Percentiles rank a stretch among this genome's conserved stretches.
phyloP scores from a whole-genome alignment of 2,797 vertebrate genomes.

The Mus spretus region DNA sequence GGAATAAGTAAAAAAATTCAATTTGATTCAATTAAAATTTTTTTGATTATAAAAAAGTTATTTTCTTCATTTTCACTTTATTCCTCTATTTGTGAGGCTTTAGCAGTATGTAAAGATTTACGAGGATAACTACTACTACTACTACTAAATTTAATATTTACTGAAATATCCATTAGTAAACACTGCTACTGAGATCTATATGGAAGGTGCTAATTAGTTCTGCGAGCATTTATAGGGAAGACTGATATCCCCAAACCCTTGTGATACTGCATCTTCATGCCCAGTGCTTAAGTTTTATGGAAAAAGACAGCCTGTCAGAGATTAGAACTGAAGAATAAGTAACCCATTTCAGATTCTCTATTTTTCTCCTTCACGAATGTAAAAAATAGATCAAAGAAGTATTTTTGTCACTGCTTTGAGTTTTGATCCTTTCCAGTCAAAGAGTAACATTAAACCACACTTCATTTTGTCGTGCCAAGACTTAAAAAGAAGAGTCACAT shows the following conservation, averaged over 20 bases:
- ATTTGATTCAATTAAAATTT: background rate
- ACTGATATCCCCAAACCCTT: background rate
- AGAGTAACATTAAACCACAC: constrained; percentile 76
- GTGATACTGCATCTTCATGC: constrained; percentile 42
- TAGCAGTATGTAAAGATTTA: background rate
- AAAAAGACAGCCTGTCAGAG: constrained; percentile 76
- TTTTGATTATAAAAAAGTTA: background rate
- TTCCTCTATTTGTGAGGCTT: background rate
- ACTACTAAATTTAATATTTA: constrained; percentile 21
- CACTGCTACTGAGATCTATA: constrained; percentile 52
- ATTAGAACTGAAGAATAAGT: constrained; percentile 73
- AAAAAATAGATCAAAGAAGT: constrained; percentile 79
- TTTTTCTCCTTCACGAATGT: constrained; percentile 78
- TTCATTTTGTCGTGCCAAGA: constrained; percentile 66
- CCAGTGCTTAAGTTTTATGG: constrained; percentile 72
- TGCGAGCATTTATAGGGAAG: constrained; percentile 50
- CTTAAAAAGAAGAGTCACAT: background rate
- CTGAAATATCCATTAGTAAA: constrained; percentile 65
- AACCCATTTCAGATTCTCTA: constrained; percentile 68
- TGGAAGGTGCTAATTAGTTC: constrained; percentile 64
- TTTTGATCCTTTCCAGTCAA: constrained; percentile 83
- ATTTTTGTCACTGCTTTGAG: constrained; percentile 65
- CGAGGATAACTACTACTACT: background rate
- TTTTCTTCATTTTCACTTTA: background rate
- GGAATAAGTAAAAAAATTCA: background rate